Evolutionary conservation across 2,113 vertebrate species (phyloP).

Genomic region (Oncorhynchus nerka): DNA sequence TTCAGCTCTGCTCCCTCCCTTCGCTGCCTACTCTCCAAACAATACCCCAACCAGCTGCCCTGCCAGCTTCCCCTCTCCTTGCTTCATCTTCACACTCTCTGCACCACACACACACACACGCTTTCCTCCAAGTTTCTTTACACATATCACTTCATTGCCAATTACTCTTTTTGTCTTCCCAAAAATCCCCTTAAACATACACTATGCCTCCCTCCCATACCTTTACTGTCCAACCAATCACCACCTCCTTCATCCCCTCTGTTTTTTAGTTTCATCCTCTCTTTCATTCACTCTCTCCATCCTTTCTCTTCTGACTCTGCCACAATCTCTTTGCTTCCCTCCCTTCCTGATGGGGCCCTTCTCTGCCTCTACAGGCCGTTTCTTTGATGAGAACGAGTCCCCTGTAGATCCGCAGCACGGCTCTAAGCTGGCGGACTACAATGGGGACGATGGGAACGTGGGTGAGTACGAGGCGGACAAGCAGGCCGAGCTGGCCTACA

Average conservation of each 20-base stretch:
- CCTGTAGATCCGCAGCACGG: conserved; percentile 98
- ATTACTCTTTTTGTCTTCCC: neutral
- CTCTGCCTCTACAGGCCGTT: conserved; percentile 97
- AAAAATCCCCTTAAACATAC: neutral
- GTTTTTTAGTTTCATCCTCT: neutral
- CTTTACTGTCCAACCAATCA: neutral
- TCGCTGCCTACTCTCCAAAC: neutral
- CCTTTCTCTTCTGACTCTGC: conserved; percentile 30
- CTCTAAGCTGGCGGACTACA: conserved; percentile 99
- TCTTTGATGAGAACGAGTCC: conserved; percentile 99
- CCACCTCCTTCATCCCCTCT: neutral
- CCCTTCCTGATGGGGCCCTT: conserved; percentile 85
- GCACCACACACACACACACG: neutral
- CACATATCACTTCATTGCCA: neutral
- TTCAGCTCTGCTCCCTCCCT: conserved; percentile 46
- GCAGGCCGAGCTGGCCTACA: conserved; percentile 99
- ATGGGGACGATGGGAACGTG: conserved; percentile 99
- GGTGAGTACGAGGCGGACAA: conserved; percentile 99
- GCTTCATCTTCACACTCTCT: neutral
- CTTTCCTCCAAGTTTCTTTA: neutral
- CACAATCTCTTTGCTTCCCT: conserved; percentile 62
- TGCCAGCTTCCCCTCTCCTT: neutral
- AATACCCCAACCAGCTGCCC: neutral
- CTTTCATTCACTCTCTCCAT: neutral
- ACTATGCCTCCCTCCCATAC: neutral